Conservation (phyloP, 2,113 vertebrate genomes). For the Hucho hucho region DNA sequence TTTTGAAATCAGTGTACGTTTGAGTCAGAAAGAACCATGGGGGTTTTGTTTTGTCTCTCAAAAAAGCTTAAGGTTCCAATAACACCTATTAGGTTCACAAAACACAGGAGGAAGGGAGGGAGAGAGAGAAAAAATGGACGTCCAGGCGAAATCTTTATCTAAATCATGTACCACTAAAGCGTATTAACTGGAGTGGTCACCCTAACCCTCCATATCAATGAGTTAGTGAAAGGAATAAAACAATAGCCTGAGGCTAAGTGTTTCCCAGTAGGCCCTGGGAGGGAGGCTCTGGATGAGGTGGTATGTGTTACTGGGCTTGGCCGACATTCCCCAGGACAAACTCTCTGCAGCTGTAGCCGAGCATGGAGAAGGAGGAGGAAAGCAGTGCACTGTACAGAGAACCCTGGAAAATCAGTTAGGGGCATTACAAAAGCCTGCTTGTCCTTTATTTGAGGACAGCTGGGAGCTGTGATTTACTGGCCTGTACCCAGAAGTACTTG, state of each 20-base stretch:
- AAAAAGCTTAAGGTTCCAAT: background rate
- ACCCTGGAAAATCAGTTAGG: slow-evolving; percentile 59
- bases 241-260: background rate
- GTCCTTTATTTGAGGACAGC: slow-evolving; percentile 60
- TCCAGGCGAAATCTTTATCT: background rate
- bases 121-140: too few relatives aligned
- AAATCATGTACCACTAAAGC: slow-evolving; percentile 1
- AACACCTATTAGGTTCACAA: slow-evolving; percentile 5
- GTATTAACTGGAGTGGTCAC: background rate
- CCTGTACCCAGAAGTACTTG: slow-evolving; percentile 30
- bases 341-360: background rate
- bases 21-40: background rate
- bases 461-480: slow-evolving; percentile 53
- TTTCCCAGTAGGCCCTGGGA: background rate
- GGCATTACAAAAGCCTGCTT: slow-evolving; percentile 58
- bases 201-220: background rate
- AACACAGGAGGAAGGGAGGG: background rate
- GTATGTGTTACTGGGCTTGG: background rate
- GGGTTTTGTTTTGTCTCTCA: background rate
- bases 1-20: background rate
- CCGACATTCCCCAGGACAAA: slow-evolving; percentile 11
- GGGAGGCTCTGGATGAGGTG: background rate
- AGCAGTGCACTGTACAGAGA: slow-evolving; percentile 18
- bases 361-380: slow-evolving; percentile 5
- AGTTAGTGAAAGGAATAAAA: slow-evolving; percentile 6